Evolutionary conservation across 2,888 invertebrate genomes (phyloP).

Genomic region (Endomychus coccineus): DNA sequence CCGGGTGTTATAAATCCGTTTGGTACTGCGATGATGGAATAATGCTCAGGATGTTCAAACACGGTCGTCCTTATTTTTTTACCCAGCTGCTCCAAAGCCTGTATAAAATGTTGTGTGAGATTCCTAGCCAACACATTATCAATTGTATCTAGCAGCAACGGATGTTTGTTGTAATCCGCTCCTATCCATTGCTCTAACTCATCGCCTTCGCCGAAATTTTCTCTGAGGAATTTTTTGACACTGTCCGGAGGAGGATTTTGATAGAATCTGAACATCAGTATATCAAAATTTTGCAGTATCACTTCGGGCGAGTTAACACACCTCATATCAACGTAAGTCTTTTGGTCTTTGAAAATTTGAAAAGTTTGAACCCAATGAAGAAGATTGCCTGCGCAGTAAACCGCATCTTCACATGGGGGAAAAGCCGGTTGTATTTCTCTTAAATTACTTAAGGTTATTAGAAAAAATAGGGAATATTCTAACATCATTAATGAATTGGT

Average conservation of each 20-base stretch:
- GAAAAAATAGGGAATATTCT: no score
- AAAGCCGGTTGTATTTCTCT: no score
- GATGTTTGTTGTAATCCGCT: slow-evolving; percentile 51
- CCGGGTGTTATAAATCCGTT: slow-evolving; percentile 61
- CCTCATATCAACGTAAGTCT: slow-evolving; percentile 75
- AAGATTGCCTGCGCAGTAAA: slow-evolving; percentile 69
- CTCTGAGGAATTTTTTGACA: slow-evolving; percentile 48
- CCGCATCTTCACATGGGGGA: slow-evolving; percentile 54
- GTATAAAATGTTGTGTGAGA: slow-evolving; percentile 56
- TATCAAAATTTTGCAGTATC: slow-evolving; percentile 51
- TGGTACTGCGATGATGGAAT: slow-evolving; percentile 43
- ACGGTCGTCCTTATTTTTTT: slow-evolving; percentile 55
- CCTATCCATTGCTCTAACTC: slow-evolving; percentile 57
- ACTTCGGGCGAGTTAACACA: slow-evolving; percentile 53
- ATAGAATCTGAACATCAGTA: slow-evolving; percentile 47
- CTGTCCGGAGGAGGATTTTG: slow-evolving; percentile 46
- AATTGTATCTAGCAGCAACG: slow-evolving; percentile 54
- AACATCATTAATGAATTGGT: no score
- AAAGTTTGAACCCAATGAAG: slow-evolving; percentile 65
- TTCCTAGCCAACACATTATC: slow-evolving; percentile 54
- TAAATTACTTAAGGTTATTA: no score
- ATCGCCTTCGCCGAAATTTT: slow-evolving; percentile 51
- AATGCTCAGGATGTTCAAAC: slow-evolving; percentile 41
- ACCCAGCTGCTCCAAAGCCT: slow-evolving; percentile 56
- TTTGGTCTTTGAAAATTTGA: slow-evolving; percentile 64